A percentile compares a stretch with the other conserved stretches of the same genome.
phyloP scores from a whole-genome alignment of 2,113 vertebrate genomes.

The Myotis davidii region DNA sequence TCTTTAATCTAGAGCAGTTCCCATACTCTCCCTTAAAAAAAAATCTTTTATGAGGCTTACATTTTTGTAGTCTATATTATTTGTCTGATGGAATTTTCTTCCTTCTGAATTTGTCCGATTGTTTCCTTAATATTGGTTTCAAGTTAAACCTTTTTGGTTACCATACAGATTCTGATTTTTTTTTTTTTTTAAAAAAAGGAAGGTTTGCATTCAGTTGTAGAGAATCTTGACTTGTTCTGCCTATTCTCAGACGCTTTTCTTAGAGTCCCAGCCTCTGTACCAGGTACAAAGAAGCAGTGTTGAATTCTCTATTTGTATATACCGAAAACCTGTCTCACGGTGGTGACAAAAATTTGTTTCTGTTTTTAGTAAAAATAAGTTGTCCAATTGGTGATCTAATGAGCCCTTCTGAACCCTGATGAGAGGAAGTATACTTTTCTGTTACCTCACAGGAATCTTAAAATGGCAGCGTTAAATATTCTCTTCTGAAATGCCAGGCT shows the following conservation, averaged over 20 bases:
- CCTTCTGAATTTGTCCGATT: slow-evolving; percentile 36
- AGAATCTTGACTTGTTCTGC: slow-evolving; percentile 13
- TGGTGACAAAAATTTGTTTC: background rate
- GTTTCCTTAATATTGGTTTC: slow-evolving; percentile 18
- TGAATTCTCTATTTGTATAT: background rate
- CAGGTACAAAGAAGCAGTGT: background rate
- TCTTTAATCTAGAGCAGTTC: slow-evolving; percentile 21
- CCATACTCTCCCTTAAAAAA: background rate
- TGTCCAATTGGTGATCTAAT: slow-evolving; percentile 29
- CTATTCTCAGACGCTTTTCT: slow-evolving; percentile 37
- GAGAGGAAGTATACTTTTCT: background rate
- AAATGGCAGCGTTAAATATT: slow-evolving; percentile 17
- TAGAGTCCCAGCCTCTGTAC: background rate
- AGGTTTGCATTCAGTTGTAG: background rate
- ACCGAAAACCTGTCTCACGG: background rate
- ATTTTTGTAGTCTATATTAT: slow-evolving; percentile 26
- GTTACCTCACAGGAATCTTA: background rate
- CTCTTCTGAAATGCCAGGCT: slow-evolving; percentile 19
- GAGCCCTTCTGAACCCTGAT: slow-evolving; percentile 37
- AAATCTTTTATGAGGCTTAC: background rate
- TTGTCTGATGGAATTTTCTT: background rate
- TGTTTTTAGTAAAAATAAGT: slow-evolving; percentile 28
- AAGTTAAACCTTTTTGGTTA: slow-evolving; percentile 2
- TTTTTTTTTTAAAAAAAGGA: background rate
- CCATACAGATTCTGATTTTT: background rate